Conservation (phyloP, 2,888 invertebrate genomes). For the Leptinotarsa peninsularis region DNA sequence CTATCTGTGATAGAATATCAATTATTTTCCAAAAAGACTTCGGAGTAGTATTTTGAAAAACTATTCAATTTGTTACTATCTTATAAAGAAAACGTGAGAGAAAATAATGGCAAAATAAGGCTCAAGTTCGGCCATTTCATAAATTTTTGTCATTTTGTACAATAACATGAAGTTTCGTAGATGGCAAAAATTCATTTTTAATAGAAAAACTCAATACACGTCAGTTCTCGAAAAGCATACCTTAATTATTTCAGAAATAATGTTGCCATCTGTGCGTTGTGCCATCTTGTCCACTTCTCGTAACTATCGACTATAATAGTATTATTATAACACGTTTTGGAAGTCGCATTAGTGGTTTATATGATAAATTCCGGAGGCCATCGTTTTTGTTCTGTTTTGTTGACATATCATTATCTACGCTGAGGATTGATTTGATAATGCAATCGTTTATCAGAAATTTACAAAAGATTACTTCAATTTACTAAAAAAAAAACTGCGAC, state of each 20-base stretch:
- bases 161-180: too few relatives aligned
- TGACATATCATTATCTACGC: neutral
- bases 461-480: too few relatives aligned
- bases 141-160: neutral
- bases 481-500: too few relatives aligned
- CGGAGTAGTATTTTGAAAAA: too few relatives aligned
- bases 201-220: neutral
- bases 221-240: constrained; percentile 26
- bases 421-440: neutral
- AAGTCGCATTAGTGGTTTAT: neutral
- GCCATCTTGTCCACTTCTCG: neutral
- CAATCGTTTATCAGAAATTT: neutral
- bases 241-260: constrained; percentile 35
- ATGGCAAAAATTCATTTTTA: too few relatives aligned
- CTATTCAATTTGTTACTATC: too few relatives aligned
- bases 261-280: constrained; percentile 35
- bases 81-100: too few relatives aligned
- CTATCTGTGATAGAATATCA: too few relatives aligned
- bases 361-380: neutral
- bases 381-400: constrained; percentile 8
- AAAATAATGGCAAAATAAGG: too few relatives aligned
- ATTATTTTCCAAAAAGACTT: too few relatives aligned
- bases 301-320: neutral
- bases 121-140: too few relatives aligned
- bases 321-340: neutral